Conservation (phyloP, 2,888 invertebrate species). For the Melieria crassipennis region DNA sequence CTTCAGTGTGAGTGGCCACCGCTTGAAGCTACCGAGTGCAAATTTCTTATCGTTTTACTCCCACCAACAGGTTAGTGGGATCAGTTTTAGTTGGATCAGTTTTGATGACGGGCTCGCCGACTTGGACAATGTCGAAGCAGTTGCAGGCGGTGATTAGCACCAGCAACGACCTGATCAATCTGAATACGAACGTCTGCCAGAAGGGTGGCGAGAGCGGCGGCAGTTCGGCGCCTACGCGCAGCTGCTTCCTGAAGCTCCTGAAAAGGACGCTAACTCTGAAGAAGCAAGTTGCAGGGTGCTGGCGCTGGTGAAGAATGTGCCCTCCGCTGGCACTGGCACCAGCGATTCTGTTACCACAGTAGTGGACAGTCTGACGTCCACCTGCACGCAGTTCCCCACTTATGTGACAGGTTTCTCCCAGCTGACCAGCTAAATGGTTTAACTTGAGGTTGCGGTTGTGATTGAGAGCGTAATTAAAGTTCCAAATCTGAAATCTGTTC, state of each 20-base stretch:
- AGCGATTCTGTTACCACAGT: conserved; percentile 28
- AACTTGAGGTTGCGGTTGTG: neutral
- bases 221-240: conserved; percentile 17
- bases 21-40: no score
- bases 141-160: conserved; percentile 45
- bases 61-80: no score
- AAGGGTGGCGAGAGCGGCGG: conserved; percentile 27
- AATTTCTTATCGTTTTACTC: no score
- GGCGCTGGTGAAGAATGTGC: conserved; percentile 45
- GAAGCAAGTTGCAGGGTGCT: conserved; percentile 41
- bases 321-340: conserved; percentile 41
- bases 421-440: conserved; percentile 23
- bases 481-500: no score
- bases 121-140: conserved; percentile 26
- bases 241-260: conserved; percentile 44
- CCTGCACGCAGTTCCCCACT: conserved; percentile 35
- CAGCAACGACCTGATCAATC: conserved; percentile 45
- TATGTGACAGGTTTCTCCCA: conserved; percentile 36
- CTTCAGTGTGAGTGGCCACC: no score
- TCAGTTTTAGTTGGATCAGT: no score
- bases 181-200: conserved; percentile 46
- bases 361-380: conserved; percentile 22
- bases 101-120: no score
- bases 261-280: conserved; percentile 40
- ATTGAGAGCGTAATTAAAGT: neutral